Percentiles rank a stretch among this genome's conserved stretches.
Conservation (phyloP, 2,888 invertebrate species). For the Brenthis hecate region DNA sequence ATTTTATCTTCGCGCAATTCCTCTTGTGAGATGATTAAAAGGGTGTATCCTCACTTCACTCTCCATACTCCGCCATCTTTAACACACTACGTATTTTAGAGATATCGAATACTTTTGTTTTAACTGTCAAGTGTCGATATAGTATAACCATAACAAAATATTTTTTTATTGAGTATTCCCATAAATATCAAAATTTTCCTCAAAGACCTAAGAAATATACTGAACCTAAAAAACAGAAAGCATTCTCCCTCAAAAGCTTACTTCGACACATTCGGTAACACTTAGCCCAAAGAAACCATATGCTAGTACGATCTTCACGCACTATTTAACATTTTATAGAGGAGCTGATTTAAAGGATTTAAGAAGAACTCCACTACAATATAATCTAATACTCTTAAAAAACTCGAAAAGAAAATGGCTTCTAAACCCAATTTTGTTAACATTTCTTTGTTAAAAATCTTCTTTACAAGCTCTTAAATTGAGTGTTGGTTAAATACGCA, state of each 20-base stretch:
- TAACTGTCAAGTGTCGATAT: too few species aligned
- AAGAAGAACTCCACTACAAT: slow-evolving; percentile 13
- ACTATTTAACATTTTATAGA: slow-evolving; percentile 50
- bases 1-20: too few species aligned
- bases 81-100: too few species aligned
- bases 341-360: slow-evolving; percentile 22
- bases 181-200: too few species aligned
- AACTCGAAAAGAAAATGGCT: slow-evolving; percentile 6
- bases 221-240: not conserved
- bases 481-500: slow-evolving; percentile 20
- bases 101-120: too few species aligned
- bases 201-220: too few species aligned
- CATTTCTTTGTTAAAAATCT: slow-evolving; percentile 16
- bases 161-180: too few species aligned
- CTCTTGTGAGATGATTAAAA: too few species aligned
- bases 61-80: too few species aligned
- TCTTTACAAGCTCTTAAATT: slow-evolving; percentile 12
- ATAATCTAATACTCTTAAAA: slow-evolving; percentile 17
- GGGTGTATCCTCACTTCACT: too few species aligned
- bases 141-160: too few species aligned
- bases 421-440: slow-evolving; percentile 6
- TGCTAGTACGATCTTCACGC: slow-evolving; percentile 57
- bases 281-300: slow-evolving; percentile 50
- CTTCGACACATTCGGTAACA: slow-evolving; percentile 41
- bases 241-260: slow-evolving; percentile 35